Evolutionary conservation across 2,888 invertebrate genomes (phyloP).

Genomic region (Aradus depressus): DNA sequence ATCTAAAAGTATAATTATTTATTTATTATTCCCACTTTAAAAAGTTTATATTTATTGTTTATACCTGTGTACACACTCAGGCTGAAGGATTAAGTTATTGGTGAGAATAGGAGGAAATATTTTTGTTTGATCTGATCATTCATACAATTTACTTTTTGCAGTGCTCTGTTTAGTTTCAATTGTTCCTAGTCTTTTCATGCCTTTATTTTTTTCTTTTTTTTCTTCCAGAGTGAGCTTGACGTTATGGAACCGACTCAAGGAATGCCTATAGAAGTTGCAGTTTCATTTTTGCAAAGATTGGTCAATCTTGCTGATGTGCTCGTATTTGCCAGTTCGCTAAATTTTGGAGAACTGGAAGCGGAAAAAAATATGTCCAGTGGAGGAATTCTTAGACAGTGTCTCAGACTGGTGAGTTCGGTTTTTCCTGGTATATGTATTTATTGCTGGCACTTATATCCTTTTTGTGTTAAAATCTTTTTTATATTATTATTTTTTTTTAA

Average conservation of each 20-base stretch:
- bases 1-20: neutral
- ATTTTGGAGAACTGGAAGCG: constrained; percentile 94
- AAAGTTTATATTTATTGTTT: neutral
- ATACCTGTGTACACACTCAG: neutral
- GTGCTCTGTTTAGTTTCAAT: neutral
- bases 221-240: constrained; percentile 84
- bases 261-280: constrained; percentile 95
- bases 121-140: neutral
- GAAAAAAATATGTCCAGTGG: constrained; percentile 99
- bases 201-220: constrained; percentile 21
- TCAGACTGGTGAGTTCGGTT: constrained; percentile 62
- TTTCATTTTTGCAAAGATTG: constrained; percentile 92
- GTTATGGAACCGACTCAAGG: constrained; percentile 98
- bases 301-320: constrained; percentile 98
- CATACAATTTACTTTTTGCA: neutral
- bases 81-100: neutral
- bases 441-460: neutral
- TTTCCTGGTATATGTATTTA: neutral
- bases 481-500: constrained; percentile 14
- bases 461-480: constrained; percentile 2
- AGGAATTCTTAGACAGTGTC: constrained; percentile 93
- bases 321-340: constrained; percentile 94
- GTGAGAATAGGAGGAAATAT: neutral
- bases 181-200: neutral
- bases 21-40: neutral